Evolutionary conservation across 2,797 vertebrate species (phyloP).

Genomic region (Pampus argenteus): DNA sequence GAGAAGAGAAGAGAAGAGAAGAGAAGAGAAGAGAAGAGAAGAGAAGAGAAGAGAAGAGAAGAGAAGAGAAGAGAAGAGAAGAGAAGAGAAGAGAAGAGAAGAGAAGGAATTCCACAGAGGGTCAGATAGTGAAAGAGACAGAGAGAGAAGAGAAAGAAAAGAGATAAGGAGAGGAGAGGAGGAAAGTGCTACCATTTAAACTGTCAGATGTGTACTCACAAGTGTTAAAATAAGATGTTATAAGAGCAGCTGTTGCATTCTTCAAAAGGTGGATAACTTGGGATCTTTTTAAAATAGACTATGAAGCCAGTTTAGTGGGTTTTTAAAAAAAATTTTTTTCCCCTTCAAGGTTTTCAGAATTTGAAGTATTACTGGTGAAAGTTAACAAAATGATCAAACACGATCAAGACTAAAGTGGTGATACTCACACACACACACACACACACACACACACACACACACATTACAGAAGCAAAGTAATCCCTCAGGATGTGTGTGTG

Average conservation of each 20-base stretch:
- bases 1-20: constrained; percentile 8
- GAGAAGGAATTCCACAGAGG: constrained; percentile 40
- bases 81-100: constrained; percentile 5
- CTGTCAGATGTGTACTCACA: not conserved
- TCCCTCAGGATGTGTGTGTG: too few relatives aligned
- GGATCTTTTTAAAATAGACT: not conserved
- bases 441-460: too few relatives aligned
- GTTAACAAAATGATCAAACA: too few relatives aligned
- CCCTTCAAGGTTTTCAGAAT: not conserved
- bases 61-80: constrained; percentile 8
- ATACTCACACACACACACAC: too few relatives aligned
- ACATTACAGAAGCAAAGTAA: too few relatives aligned
- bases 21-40: constrained; percentile 5
- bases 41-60: not conserved
- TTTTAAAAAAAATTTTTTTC: too few relatives aligned
- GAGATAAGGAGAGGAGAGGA: constrained; percentile 3
- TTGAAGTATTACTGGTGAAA: not conserved
- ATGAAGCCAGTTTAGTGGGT: not conserved
- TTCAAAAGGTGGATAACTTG: too few relatives aligned
- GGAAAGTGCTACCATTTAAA: not conserved
- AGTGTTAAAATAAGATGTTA: too few relatives aligned
- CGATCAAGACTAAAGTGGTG: constrained; percentile 13
- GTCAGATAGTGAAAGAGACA: constrained; percentile 13
- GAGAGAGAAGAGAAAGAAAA: constrained; percentile 16
- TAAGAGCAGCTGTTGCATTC: too few relatives aligned